Evolutionary conservation across 2,888 invertebrate genomes (phyloP).

Genomic region (Chloroclysta siterata): DNA sequence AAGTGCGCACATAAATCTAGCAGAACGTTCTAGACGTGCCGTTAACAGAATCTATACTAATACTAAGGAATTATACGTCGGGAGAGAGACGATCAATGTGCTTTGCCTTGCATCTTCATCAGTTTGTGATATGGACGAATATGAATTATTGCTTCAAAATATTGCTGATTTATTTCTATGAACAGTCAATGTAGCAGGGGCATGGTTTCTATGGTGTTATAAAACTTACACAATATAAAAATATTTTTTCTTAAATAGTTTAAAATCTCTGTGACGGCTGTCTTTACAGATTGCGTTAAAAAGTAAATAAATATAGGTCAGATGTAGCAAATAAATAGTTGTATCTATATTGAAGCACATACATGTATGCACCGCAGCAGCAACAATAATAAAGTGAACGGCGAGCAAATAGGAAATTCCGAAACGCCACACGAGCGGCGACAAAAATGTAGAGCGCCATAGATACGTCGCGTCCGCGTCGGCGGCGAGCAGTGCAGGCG

Average conservation of each 20-base stretch:
- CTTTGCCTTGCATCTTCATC: slow-evolving; percentile 11
- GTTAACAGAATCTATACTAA: slow-evolving; percentile 35
- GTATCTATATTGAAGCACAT: background rate
- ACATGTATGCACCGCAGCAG: slow-evolving; percentile 1
- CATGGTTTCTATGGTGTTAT: no score
- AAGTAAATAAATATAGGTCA: background rate
- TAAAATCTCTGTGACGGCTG: no score
- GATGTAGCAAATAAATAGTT: background rate
- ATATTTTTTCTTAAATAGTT: no score
- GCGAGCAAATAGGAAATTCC: slow-evolving; percentile 24
- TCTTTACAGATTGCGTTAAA: background rate
- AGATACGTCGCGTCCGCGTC: slow-evolving; percentile 14
- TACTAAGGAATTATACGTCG: slow-evolving; percentile 24
- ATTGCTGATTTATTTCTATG: background rate
- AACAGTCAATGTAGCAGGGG: no score
- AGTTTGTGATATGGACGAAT: background rate
- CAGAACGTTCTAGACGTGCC: slow-evolving; percentile 31
- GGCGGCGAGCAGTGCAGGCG: background rate
- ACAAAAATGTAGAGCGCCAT: slow-evolving; percentile 25
- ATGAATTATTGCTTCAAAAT: slow-evolving; percentile 1
- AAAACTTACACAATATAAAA: no score
- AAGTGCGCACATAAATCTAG: slow-evolving; percentile 51
- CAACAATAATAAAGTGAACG: slow-evolving; percentile 22
- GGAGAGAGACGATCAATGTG: slow-evolving; percentile 4
- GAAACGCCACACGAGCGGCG: slow-evolving; percentile 14